Evolutionary conservation across 2,113 vertebrate genomes (phyloP).

Genomic region (Dicerorhinus sumatrensis): DNA sequence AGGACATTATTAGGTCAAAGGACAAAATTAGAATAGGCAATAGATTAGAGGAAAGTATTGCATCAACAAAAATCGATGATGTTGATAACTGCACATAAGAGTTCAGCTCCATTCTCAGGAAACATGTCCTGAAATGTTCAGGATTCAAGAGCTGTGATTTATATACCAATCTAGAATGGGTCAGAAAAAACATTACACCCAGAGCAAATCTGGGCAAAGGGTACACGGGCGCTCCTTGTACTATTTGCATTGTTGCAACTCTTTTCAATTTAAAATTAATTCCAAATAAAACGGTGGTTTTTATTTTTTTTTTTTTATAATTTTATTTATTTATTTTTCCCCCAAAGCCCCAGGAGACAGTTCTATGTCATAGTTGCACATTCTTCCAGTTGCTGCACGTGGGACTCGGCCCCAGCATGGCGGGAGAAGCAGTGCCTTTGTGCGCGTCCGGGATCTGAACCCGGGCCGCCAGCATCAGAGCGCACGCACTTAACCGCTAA

Average conservation of each 20-base stretch:
- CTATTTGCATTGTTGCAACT: neutral
- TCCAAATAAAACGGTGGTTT: neutral
- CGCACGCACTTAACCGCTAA: too few relatives aligned
- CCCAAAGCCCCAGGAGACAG: too few relatives aligned
- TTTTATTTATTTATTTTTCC: too few relatives aligned
- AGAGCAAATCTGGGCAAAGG: neutral
- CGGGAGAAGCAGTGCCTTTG: too few relatives aligned
- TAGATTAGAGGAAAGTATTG: neutral
- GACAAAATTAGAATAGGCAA: neutral
- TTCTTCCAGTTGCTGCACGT: too few relatives aligned
- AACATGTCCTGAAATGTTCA: neutral
- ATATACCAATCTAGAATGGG: neutral
- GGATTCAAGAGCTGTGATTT: neutral
- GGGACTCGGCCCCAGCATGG: too few relatives aligned
- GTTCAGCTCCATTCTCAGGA: neutral
- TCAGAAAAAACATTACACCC: neutral
- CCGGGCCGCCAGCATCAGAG: too few relatives aligned
- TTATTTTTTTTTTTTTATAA: too few relatives aligned
- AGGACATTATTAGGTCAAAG: neutral
- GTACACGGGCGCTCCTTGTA: fast-evolving
- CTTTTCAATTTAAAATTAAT: neutral
- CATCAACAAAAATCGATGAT: too few relatives aligned
- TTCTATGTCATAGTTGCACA: too few relatives aligned
- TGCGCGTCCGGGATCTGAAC: too few relatives aligned
- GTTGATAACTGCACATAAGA: neutral